A percentile compares a stretch with the other conserved stretches of the same genome.
phyloP scores from a whole-genome alignment of 1,140 invertebrate genomes.

The Drosophila nigromelanica region DNA sequence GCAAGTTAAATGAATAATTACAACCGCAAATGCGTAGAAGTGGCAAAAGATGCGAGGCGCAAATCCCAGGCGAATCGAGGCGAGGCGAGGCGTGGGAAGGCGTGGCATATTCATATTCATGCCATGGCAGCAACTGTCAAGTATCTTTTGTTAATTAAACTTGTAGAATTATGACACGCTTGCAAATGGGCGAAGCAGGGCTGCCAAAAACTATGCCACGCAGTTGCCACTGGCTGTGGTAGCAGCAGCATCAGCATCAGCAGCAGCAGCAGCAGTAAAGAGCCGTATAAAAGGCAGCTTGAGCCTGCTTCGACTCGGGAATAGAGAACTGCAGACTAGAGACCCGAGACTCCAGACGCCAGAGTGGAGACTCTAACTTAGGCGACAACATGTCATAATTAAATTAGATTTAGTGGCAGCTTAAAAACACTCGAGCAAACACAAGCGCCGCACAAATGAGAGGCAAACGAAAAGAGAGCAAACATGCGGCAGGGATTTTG shows the following conservation, averaged over 20 bases:
- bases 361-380: slow-evolving; percentile 25
- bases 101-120: slow-evolving; percentile 56
- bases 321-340: slow-evolving; percentile 4
- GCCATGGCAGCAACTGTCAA: slow-evolving; percentile 73
- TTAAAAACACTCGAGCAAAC: slow-evolving; percentile 73
- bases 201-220: slow-evolving; percentile 66
- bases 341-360: slow-evolving; percentile 1
- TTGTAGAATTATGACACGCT: slow-evolving; percentile 80
- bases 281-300: slow-evolving; percentile 53
- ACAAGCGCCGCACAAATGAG: slow-evolving; percentile 24
- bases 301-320: slow-evolving; percentile 8
- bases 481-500: background rate
- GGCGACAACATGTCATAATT: slow-evolving; percentile 79
- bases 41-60: slow-evolving; percentile 10
- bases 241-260: no score
- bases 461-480: slow-evolving; percentile 2
- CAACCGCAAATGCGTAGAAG: slow-evolving; percentile 63
- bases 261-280: slow-evolving; percentile 33
- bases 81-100: background rate
- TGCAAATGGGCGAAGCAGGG: slow-evolving; percentile 37
- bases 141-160: slow-evolving; percentile 83
- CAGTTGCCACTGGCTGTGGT: slow-evolving; percentile 34
- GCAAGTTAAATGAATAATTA: slow-evolving; percentile 82
- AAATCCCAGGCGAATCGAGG: background rate
- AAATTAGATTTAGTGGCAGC: slow-evolving; percentile 80